Percentiles rank a stretch among this genome's conserved stretches.
phyloP scores from a whole-genome alignment of 2,797 vertebrate genomes.

The Protosalanx chinensis region DNA sequence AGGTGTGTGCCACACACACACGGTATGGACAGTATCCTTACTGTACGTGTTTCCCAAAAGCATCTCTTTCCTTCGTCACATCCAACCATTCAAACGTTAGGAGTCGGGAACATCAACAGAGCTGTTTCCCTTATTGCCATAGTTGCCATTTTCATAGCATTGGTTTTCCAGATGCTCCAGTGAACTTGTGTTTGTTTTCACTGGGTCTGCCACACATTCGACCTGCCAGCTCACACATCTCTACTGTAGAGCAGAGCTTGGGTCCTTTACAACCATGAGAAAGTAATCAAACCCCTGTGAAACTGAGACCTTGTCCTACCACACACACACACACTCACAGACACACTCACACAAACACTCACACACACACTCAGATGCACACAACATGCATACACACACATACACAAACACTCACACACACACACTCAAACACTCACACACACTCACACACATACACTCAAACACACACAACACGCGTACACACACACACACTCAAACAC shows the following conservation, averaged over 20 bases:
- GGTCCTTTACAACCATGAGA: slow-evolving; percentile 4
- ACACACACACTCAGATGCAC: too few species aligned
- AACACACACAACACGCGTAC: too few species aligned
- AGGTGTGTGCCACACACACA: slow-evolving; percentile 31
- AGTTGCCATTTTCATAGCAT: slow-evolving; percentile 64
- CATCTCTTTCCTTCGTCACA: slow-evolving; percentile 57
- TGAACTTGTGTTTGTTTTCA: slow-evolving; percentile 69
- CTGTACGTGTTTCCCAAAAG: slow-evolving; percentile 49
- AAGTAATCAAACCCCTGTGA: background rate
- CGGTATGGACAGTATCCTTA: slow-evolving; percentile 29
- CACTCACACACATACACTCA: too few species aligned
- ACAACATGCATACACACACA: too few species aligned
- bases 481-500: too few species aligned
- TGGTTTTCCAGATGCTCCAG: slow-evolving; percentile 54
- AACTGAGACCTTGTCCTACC: slow-evolving; percentile 3
- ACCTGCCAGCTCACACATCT: slow-evolving; percentile 57
- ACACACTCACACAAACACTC: too few species aligned
- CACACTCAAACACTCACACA: too few species aligned
- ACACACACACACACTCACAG: background rate
- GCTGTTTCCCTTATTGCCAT: slow-evolving; percentile 64
- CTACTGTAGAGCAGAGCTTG: slow-evolving; percentile 53
- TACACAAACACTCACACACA: too few species aligned
- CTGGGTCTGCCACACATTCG: slow-evolving; percentile 66
- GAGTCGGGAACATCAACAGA: slow-evolving; percentile 67
- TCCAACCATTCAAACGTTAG: slow-evolving; percentile 52